A percentile compares a stretch with the other conserved stretches of the same genome.
Conservation (phyloP, 2,113 vertebrate species). For the Ameiurus melas region DNA sequence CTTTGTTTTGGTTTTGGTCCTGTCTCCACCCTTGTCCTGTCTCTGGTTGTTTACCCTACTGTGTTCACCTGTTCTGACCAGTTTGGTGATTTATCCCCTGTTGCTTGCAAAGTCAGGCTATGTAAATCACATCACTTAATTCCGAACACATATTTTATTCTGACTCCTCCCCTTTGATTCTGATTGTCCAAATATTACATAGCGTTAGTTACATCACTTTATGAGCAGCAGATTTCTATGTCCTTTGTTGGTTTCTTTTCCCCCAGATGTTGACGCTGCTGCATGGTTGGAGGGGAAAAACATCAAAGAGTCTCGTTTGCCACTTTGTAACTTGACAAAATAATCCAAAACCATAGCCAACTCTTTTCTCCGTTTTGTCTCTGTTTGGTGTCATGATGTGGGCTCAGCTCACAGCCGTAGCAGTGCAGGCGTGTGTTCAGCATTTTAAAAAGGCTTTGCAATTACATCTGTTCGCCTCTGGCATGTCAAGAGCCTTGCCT, state of each 20-base stretch:
- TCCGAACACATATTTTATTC: neutral
- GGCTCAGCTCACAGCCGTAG: neutral
- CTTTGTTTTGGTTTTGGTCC: neutral
- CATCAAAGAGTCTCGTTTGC: neutral
- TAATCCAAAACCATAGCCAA: neutral
- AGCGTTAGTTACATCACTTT: neutral
- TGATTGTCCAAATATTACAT: neutral
- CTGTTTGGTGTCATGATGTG: neutral
- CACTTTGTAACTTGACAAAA: neutral
- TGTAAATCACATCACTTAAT: neutral
- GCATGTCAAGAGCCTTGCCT: slow-evolving; percentile 10
- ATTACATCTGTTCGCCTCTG: slow-evolving; percentile 2
- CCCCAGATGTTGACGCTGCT: neutral
- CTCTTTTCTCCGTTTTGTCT: neutral
- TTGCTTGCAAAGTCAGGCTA: neutral
- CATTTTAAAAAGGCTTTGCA: slow-evolving; percentile 17
- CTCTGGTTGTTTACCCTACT: neutral
- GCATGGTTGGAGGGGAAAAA: neutral
- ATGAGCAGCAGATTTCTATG: neutral
- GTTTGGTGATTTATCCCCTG: neutral
- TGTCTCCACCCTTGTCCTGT: neutral
- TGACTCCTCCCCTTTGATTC: neutral
- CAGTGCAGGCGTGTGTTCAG: neutral
- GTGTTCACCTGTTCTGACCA: neutral
- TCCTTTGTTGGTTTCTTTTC: neutral